phyloP scores from a whole-genome alignment of 2,797 vertebrate genomes.

The Oryzias sinensis region DNA sequence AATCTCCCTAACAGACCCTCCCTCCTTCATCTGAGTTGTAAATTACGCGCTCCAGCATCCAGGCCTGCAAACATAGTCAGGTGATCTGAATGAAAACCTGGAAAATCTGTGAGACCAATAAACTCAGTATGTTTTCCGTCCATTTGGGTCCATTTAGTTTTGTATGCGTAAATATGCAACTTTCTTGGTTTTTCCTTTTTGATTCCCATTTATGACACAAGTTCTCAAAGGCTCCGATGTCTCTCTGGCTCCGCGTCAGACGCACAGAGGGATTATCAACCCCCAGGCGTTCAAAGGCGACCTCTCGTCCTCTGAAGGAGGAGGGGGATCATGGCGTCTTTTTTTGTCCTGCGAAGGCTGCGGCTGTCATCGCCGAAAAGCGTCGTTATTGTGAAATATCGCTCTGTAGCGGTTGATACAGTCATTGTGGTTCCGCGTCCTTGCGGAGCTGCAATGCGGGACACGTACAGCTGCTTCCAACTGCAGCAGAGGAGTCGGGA shows the following conservation, averaged over 20 bases:
- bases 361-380: conserved; percentile 16
- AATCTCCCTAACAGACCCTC: conserved; percentile 32
- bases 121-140: too few relatives aligned
- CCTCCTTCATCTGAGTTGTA: conserved; percentile 30
- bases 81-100: not conserved
- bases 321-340: conserved; percentile 47
- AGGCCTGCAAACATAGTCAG: conserved; percentile 34
- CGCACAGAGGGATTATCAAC: conserved; percentile 10
- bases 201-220: not conserved
- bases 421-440: conserved; percentile 48
- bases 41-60: conserved; percentile 45
- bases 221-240: conserved; percentile 7
- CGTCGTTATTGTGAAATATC: conserved; percentile 53
- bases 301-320: not conserved
- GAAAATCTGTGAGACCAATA: not conserved
- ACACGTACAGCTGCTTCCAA: conserved; percentile 50
- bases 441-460: conserved; percentile 80
- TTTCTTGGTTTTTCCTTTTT: too few relatives aligned
- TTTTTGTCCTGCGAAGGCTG: conserved; percentile 1
- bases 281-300: conserved; percentile 11
- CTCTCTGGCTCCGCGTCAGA: conserved; percentile 5
- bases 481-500: conserved; percentile 48
- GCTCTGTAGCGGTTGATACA: conserved; percentile 43
- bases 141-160: not conserved
- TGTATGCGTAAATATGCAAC: conserved; percentile 21